phyloP scores from a whole-genome alignment of 2,888 invertebrate species.

The Patella caerulea region DNA sequence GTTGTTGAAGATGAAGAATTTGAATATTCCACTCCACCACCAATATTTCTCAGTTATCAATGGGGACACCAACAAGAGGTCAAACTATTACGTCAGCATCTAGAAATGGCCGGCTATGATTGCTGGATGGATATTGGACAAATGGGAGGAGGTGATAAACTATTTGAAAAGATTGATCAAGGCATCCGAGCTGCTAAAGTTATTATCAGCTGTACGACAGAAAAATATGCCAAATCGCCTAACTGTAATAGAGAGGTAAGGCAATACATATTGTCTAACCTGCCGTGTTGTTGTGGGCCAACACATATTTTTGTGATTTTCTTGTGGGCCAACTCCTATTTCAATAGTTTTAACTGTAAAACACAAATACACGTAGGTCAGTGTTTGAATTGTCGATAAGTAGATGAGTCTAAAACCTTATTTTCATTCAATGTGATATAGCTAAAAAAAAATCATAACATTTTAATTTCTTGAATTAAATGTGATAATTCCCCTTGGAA shows the following conservation, averaged over 20 bases:
- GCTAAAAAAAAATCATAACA: too few relatives aligned
- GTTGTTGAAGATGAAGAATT: constrained; percentile 50
- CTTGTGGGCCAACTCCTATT: too few relatives aligned
- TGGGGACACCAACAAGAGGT: constrained; percentile 68
- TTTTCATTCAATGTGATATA: too few relatives aligned
- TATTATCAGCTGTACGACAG: constrained; percentile 62
- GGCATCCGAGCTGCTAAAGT: constrained; percentile 66
- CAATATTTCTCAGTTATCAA: constrained; percentile 65
- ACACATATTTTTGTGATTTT: too few relatives aligned
- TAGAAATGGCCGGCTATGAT: constrained; percentile 64
- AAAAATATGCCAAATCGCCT: constrained; percentile 67
- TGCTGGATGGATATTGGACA: constrained; percentile 71
- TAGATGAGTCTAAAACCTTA: too few relatives aligned
- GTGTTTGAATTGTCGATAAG: too few relatives aligned
- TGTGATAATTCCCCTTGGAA: too few relatives aligned
- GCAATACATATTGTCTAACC: background rate
- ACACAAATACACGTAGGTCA: too few relatives aligned
- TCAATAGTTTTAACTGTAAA: too few relatives aligned
- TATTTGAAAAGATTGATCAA: constrained; percentile 67
- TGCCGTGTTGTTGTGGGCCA: too few relatives aligned
- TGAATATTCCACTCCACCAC: constrained; percentile 43
- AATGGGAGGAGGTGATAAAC: constrained; percentile 70
- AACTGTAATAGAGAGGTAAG: constrained; percentile 69
- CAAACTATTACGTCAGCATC: constrained; percentile 60
- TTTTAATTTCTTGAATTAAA: too few relatives aligned